These are phyloP conservation scores for Lapara coniferarum DNA, from an alignment of 2,888 invertebrate genomes.

Conservation along the genomic window DNA sequence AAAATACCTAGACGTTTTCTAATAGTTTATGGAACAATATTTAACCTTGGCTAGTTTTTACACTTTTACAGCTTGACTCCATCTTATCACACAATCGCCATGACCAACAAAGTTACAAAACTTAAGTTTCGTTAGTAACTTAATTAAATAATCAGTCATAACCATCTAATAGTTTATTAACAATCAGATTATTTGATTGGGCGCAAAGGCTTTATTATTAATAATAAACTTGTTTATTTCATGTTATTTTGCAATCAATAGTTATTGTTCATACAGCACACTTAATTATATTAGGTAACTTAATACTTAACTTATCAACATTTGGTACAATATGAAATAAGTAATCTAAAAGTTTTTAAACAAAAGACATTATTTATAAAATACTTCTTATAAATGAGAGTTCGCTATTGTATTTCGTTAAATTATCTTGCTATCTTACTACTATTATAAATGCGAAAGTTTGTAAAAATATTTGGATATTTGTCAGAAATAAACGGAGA, in stretches of 20 bases:
- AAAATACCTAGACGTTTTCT: neutral
- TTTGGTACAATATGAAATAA: no score
- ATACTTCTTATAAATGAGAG: no score
- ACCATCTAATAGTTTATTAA: constrained; percentile 7
- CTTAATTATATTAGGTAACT: no score
- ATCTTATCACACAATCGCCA: constrained; percentile 5
- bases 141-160: constrained; percentile 15
- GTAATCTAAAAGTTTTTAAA: no score
- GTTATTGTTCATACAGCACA: neutral
- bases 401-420: no score
- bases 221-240: constrained; percentile 2
- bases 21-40: neutral
- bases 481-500: no score
- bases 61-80: neutral
- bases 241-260: neutral
- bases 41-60: constrained; percentile 14
- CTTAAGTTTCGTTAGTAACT: neutral
- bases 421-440: no score
- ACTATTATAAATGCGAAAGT: no score
- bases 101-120: constrained; percentile 5
- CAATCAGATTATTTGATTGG: neutral
- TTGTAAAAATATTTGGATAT: no score
- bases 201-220: neutral
- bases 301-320: no score
- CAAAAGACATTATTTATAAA: no score